Evolutionary conservation across 2,113 vertebrate species (phyloP), one percentile per base, ranked within the genome.

Genomic region (rabbit (Oryctolagus cuniculus)): DNA sequence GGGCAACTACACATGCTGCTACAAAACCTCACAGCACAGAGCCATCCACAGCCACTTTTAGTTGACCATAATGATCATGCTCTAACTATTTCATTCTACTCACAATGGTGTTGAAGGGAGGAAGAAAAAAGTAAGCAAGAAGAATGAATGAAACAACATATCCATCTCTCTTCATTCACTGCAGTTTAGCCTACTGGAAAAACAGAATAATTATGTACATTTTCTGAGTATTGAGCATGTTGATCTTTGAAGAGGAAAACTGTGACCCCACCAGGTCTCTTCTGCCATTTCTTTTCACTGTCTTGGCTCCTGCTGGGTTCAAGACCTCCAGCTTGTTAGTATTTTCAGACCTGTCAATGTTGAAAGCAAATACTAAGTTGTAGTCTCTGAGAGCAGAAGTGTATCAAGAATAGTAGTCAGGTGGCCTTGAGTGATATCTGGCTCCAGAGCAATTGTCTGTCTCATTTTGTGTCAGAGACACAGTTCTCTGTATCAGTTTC

Each of bases 31-130:
- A 36, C 6, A 72, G 2, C 19, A 0, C 38, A n/a, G 34, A 58
- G n/a, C 27, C 22, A 53, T 22, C 58, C 17, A 34, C 5, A 21
- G 1, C 4, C n/a, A 53, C 2, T 0, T 51, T 36, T 19, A 16
- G 25, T 91, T 29, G 21, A 44, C 44, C 64, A 19, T 58, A 66
- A n/a, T 27, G 24, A n/a, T 22, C 11, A 2, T 21, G 10, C 24
- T 83, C 19, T 91, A 78, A 27, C 34, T 58, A 34, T 13, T 70
- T 6, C 66, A 34, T 85, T 6, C 27, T 34, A 2, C 27, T 87
- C 67, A 72, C 7, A 21, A 4, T 87, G 64, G 89, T 91, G 94
- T 67, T 80, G 31, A 78, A 67, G 22, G 49, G 70, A 70, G 8
- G 55, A 78, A 82, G 27, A 36, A 72, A 73, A 67, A 82, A 73